These are phyloP conservation scores for Ifrita kowaldi DNA, from an alignment of 2,113 vertebrate genomes.

Conservation along the genomic window DNA sequence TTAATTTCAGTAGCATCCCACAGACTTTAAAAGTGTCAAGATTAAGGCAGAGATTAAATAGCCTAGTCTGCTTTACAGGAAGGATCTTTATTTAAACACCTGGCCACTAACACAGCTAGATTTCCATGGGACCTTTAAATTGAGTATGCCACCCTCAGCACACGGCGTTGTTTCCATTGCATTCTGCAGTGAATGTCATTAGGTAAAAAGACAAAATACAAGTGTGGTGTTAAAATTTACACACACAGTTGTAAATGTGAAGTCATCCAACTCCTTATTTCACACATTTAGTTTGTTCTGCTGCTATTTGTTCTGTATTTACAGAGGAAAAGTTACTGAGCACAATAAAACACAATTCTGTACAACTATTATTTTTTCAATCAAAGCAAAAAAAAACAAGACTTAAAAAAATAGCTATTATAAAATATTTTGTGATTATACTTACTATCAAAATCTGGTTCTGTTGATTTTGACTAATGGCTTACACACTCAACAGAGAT, in stretches of 20 bases:
- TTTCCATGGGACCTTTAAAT: neutral
- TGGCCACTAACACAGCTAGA: neutral
- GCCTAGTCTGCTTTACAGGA: neutral
- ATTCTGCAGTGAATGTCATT: neutral
- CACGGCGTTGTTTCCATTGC: neutral
- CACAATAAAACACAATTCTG: neutral
- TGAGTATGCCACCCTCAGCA: neutral
- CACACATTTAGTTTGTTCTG: neutral
- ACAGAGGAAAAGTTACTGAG: neutral
- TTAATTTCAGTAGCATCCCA: neutral
- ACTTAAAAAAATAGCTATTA: neutral
- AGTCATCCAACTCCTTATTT: neutral
- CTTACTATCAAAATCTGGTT: neutral
- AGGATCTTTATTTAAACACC: neutral
- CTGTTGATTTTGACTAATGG: neutral
- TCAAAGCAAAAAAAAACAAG: neutral
- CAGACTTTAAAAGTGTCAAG: neutral
- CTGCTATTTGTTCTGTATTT: neutral
- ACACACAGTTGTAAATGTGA: fast-evolving
- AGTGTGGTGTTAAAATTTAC: neutral
- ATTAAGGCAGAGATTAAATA: neutral
- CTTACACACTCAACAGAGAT: neutral
- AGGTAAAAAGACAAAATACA: neutral
- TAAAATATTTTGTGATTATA: neutral
- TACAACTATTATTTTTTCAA: neutral